A percentile compares a stretch with the other conserved stretches of the same genome.
phyloP scores from a whole-genome alignment of 2,888 invertebrate species.

The Andrena camellia region DNA sequence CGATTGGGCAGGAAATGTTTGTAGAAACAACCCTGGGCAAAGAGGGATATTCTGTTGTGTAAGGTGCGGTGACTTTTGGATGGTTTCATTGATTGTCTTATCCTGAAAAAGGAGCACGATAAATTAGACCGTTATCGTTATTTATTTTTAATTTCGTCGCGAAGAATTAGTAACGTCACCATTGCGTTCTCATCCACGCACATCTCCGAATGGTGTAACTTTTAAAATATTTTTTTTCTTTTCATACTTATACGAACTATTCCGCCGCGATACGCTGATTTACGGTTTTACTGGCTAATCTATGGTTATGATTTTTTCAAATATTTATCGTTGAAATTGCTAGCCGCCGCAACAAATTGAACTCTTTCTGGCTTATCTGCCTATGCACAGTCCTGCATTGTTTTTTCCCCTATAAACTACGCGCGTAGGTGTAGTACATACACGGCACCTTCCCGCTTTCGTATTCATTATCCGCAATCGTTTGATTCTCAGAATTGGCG shows the following conservation, averaged over 20 bases:
- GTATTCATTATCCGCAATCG: not conserved
- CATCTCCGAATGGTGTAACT: too few species aligned
- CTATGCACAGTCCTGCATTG: not conserved
- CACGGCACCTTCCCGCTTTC: not conserved
- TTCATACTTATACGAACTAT: not conserved
- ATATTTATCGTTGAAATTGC: not conserved
- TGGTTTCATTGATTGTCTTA: too few species aligned
- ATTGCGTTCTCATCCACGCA: too few species aligned
- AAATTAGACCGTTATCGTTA: too few species aligned
- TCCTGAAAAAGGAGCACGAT: too few species aligned
- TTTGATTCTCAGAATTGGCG: not conserved
- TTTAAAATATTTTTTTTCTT: not conserved
- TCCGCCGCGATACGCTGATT: not conserved
- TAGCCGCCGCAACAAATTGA: not conserved
- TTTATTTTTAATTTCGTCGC: too few species aligned
- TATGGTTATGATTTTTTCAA: slow-evolving; percentile 3
- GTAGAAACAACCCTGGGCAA: too few species aligned
- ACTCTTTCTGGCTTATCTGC: not conserved
- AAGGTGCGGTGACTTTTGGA: too few species aligned
- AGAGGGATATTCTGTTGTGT: too few species aligned
- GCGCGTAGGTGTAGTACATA: not conserved
- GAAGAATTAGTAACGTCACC: too few species aligned
- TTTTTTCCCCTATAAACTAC: not conserved
- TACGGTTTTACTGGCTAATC: not conserved
- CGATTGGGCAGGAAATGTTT: too few species aligned